A percentile compares a stretch with the other conserved stretches of the same genome.
Conservation (phyloP, 2,888 invertebrate genomes). For the Carcina quercana region DNA sequence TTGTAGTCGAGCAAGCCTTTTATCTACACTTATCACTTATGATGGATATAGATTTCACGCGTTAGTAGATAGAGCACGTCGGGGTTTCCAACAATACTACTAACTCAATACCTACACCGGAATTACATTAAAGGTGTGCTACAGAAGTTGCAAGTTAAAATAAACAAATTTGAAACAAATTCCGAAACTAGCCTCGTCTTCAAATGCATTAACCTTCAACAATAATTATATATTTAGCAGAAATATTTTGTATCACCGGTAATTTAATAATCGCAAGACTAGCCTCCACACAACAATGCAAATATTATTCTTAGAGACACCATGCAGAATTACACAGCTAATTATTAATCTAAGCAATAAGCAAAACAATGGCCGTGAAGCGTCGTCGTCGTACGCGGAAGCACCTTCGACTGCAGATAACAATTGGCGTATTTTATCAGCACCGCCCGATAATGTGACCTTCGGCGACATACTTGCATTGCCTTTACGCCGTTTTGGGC, state of each 20-base stretch:
- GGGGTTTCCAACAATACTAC: conserved; percentile 3
- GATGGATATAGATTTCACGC: conserved; percentile 18
- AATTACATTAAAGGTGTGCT: no score
- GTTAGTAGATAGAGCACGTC: conserved; percentile 29
- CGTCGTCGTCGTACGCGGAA: conserved; percentile 49
- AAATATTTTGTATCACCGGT: background rate
- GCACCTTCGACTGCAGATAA: conserved; percentile 55
- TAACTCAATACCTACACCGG: no score
- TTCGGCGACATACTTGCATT: conserved; percentile 30
- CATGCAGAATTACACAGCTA: conserved; percentile 26
- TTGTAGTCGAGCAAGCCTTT: conserved; percentile 11
- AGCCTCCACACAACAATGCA: background rate
- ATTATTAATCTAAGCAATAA: conserved; percentile 31
- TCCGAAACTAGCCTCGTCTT: no score
- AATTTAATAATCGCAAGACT: background rate
- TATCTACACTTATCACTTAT: conserved; percentile 22
- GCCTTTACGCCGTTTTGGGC: conserved; percentile 2
- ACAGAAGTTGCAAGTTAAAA: conserved; percentile 1
- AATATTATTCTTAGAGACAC: background rate
- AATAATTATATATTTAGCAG: background rate
- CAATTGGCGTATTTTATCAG: conserved; percentile 60
- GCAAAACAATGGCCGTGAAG: conserved; percentile 50
- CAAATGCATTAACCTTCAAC: no score
- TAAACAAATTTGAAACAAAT: background rate
- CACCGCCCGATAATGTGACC: conserved; percentile 46